Evolutionary conservation across 2,797 vertebrate genomes (phyloP).

Genomic region (Pelobates cultripes): DNA sequence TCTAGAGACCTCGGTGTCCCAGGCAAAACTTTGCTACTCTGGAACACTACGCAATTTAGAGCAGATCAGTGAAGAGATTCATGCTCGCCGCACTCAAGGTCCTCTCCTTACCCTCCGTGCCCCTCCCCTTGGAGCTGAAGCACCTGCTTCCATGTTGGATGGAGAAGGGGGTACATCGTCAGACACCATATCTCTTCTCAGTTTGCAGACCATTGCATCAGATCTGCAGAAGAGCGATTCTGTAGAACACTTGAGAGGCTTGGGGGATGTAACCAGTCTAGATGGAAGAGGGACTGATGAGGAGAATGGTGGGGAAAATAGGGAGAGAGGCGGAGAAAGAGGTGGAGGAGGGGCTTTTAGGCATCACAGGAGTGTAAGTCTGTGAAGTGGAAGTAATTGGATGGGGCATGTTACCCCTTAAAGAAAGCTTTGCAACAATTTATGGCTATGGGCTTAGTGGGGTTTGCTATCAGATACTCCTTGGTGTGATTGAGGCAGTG

Average conservation of each 20-base stretch:
- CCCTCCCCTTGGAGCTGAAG: constrained; percentile 81
- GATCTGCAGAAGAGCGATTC: constrained; percentile 91
- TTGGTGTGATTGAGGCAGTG: no score
- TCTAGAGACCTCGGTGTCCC: constrained; percentile 82
- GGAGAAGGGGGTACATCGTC: constrained; percentile 71
- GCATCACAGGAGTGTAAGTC: constrained; percentile 74
- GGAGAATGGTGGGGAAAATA: background rate
- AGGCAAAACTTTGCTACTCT: constrained; percentile 88
- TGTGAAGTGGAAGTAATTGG: constrained; percentile 34
- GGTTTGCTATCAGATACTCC: background rate
- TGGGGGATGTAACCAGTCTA: constrained; percentile 78
- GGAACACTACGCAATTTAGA: constrained; percentile 88
- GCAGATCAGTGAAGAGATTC: constrained; percentile 93
- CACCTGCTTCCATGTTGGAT: constrained; percentile 70
- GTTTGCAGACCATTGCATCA: constrained; percentile 86
- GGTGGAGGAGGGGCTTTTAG: constrained; percentile 30
- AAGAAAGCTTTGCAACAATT: background rate
- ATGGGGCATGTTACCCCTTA: background rate
- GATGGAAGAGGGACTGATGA: constrained; percentile 59
- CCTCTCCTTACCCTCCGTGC: constrained; percentile 65
- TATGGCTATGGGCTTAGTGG: background rate
- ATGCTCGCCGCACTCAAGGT: constrained; percentile 73
- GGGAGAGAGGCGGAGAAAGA: constrained; percentile 29
- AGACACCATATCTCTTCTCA: constrained; percentile 83
- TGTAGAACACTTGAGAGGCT: constrained; percentile 81